phyloP scores from a whole-genome alignment of 2,113 vertebrate species.

The Malurus melanocephalus region DNA sequence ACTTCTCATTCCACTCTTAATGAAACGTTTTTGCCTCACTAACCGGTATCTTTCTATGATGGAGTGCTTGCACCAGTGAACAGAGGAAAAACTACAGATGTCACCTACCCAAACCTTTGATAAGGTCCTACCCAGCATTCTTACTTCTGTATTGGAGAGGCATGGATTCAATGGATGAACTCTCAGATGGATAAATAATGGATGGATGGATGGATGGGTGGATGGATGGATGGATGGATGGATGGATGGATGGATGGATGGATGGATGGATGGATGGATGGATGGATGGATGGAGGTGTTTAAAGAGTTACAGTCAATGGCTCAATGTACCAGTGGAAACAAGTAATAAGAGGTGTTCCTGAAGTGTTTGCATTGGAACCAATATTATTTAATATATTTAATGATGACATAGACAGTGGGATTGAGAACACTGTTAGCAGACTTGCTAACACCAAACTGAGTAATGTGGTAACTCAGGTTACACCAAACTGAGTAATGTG shows the following conservation, averaged over 20 bases:
- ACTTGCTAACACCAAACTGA: not conserved
- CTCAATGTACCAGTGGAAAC: not conserved
- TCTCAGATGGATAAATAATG: not conserved
- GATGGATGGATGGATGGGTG: not conserved
- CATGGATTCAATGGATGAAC: not conserved
- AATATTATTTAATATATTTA: not conserved
- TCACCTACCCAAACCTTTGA: not conserved
- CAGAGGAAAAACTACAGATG: not conserved
- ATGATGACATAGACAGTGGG: no score
- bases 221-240: not conserved
- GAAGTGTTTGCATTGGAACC: accelerated
- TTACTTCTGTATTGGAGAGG: not conserved
- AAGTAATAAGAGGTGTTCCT: not conserved
- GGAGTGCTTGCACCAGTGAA: not conserved
- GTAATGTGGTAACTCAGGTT: accelerated
- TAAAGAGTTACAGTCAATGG: not conserved
- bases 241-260: not conserved
- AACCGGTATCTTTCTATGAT: not conserved
- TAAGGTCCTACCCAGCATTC: accelerated
- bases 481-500: not conserved
- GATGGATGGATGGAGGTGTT: not conserved
- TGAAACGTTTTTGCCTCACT: not conserved
- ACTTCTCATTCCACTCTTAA: not conserved
- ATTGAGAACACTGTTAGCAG: not conserved
- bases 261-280: no score